Conservation (phyloP, 2,797 vertebrate genomes). For the Calcarius lapponicus region DNA sequence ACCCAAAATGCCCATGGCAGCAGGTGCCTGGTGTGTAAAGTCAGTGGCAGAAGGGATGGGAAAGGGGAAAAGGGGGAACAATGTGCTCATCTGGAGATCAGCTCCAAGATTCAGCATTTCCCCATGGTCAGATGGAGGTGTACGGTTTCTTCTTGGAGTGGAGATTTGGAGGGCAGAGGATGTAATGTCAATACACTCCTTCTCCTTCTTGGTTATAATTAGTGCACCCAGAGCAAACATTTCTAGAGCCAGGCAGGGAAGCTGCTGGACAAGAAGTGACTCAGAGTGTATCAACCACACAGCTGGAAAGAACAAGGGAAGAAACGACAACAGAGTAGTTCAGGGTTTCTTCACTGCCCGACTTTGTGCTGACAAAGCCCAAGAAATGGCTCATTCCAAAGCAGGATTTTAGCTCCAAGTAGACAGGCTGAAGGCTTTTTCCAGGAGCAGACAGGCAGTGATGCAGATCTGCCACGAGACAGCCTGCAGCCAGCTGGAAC, state of each 20-base stretch:
- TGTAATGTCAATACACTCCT: not conserved
- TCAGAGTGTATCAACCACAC: not conserved
- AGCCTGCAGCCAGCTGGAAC: not conserved
- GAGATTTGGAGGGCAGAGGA: not conserved
- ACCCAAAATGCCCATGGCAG: rapidly evolving
- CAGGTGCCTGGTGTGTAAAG: not conserved
- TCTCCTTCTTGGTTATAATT: not conserved
- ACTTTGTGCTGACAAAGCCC: not conserved
- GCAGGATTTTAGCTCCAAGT: not conserved
- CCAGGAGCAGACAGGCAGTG: not conserved
- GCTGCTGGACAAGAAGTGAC: not conserved
- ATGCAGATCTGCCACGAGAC: not conserved
- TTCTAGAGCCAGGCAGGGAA: not conserved
- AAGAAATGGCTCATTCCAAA: not conserved
- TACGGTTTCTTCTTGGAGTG: not conserved
- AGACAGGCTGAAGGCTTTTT: not conserved
- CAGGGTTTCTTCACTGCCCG: not conserved
- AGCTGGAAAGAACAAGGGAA: not conserved
- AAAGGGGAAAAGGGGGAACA: not conserved
- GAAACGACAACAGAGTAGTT: rapidly evolving
- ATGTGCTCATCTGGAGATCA: not conserved
- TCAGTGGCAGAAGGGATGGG: not conserved
- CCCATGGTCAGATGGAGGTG: not conserved
- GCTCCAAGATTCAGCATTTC: not conserved
- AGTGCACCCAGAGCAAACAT: not conserved